phyloP scores from a whole-genome alignment of 1,140 invertebrate genomes.

The Leptopilina clavipes region DNA sequence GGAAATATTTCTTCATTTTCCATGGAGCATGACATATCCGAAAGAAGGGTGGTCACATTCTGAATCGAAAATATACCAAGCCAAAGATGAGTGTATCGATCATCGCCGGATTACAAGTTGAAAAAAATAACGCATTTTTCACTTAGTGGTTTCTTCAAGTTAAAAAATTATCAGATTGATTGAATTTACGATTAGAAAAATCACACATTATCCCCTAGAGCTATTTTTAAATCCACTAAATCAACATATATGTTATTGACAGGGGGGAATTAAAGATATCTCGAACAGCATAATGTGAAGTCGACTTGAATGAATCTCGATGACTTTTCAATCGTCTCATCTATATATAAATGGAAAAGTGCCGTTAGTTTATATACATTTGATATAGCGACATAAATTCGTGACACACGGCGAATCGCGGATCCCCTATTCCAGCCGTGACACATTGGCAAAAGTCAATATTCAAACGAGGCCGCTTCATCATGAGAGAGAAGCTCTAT shows the following conservation, averaged over 20 bases:
- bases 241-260: too few species aligned
- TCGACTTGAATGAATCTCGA: background rate
- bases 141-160: too few species aligned
- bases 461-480: conserved; percentile 59
- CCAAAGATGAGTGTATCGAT: conserved; percentile 3
- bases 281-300: background rate
- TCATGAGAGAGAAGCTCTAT: conserved; percentile 52
- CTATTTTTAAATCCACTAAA: background rate
- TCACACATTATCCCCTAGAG: too few species aligned
- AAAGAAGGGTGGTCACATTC: background rate
- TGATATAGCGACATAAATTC: background rate
- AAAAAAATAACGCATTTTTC: too few species aligned
- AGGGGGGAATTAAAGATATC: background rate
- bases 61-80: conserved; percentile 15
- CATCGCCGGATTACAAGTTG: background rate
- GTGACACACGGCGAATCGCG: conserved; percentile 10
- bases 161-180: too few species aligned
- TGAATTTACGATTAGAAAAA: too few species aligned
- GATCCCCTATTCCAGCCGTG: conserved; percentile 50
- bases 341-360: background rate
- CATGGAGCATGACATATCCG: background rate
- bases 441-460: conserved; percentile 57
- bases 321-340: background rate
- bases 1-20: conserved; percentile 41
- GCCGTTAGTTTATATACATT: background rate